A percentile compares a stretch with the other conserved stretches of the same genome.
Evolutionary conservation across 2,797 vertebrate species (phyloP).

Genomic region (Sebastes minor): DNA sequence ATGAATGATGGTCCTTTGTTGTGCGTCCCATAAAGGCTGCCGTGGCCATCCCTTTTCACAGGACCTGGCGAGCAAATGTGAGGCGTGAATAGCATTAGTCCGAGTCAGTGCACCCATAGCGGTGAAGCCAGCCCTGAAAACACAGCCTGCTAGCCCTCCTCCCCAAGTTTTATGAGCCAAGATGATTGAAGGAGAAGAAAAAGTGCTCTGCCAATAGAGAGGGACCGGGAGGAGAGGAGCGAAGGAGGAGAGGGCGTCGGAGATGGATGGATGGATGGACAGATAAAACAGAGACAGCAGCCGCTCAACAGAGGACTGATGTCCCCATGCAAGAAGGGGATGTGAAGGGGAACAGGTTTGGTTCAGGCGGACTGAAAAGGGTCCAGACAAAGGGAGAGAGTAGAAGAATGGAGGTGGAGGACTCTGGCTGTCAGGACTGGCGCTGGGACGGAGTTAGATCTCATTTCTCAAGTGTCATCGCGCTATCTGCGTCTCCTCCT

Average conservation of each 20-base stretch:
- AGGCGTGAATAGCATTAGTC: conserved; percentile 81
- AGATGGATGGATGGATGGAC: conserved; percentile 69
- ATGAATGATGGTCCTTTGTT: conserved; percentile 79
- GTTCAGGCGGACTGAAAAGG: conserved; percentile 64
- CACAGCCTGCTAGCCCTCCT: conserved; percentile 70
- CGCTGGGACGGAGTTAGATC: conserved; percentile 76
- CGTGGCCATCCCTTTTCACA: conserved; percentile 68
- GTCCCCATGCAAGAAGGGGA: conserved; percentile 60
- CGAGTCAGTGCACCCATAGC: conserved; percentile 81
- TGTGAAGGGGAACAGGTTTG: conserved; percentile 81
- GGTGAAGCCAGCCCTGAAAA: conserved; percentile 81
- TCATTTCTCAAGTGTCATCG: conserved; percentile 82
- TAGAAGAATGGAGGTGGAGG: conserved; percentile 76
- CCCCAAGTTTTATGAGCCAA: conserved; percentile 75
- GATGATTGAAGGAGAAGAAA: conserved; percentile 76
- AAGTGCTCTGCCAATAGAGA: conserved; percentile 51
- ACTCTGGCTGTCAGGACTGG: conserved; percentile 78
- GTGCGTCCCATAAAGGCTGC: conserved; percentile 64
- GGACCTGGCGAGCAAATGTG: conserved; percentile 74
- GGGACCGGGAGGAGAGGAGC: conserved; percentile 30
- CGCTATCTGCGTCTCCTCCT: conserved; percentile 72
- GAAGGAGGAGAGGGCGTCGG: conserved; percentile 52
- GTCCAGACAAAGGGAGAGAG: conserved; percentile 57
- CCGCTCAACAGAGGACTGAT: conserved; percentile 71
- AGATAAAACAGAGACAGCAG: conserved; percentile 76